Conservation (phyloP, 1,140 invertebrate genomes). For the Pogonognathellus flavescens region DNA sequence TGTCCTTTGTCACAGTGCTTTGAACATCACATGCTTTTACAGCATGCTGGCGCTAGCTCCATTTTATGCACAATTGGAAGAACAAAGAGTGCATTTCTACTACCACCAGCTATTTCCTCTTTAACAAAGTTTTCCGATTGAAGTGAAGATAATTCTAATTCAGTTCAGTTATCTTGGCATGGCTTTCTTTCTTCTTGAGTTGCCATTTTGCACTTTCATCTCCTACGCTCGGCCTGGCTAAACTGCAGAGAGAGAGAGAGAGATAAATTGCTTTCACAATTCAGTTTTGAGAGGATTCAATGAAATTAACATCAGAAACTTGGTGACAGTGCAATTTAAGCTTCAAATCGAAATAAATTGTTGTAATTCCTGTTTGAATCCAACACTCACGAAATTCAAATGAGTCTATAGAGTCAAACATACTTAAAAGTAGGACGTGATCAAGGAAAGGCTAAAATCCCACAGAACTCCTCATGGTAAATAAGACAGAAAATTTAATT, state of each 20-base stretch:
- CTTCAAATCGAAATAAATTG: constrained; percentile 5
- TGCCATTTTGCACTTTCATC: constrained; percentile 21
- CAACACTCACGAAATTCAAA: neutral
- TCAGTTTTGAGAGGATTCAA: constrained; percentile 13
- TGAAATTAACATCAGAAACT: constrained; percentile 13
- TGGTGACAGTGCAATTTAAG: neutral
- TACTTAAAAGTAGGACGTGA: too few relatives aligned
- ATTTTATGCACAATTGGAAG: neutral
- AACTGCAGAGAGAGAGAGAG: neutral
- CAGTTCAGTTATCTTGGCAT: constrained; percentile 29
- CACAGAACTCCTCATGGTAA: too few relatives aligned
- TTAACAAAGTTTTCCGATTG: constrained; percentile 38
- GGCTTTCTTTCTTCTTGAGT: constrained; percentile 6
- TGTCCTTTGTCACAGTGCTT: too few relatives aligned
- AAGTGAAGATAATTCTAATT: constrained; percentile 29
- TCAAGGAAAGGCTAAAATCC: too few relatives aligned
- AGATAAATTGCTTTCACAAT: constrained; percentile 23
- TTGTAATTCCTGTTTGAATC: constrained; percentile 20
- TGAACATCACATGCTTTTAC: too few relatives aligned
- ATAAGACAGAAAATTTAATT: too few relatives aligned
- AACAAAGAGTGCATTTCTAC: neutral
- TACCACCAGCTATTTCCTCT: neutral
- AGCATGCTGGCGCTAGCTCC: too few relatives aligned
- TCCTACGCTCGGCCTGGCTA: neutral
- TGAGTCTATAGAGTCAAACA: neutral